Evolutionary conservation across 1,140 invertebrate genomes (phyloP).

Genomic region (Lucilia sericata): DNA sequence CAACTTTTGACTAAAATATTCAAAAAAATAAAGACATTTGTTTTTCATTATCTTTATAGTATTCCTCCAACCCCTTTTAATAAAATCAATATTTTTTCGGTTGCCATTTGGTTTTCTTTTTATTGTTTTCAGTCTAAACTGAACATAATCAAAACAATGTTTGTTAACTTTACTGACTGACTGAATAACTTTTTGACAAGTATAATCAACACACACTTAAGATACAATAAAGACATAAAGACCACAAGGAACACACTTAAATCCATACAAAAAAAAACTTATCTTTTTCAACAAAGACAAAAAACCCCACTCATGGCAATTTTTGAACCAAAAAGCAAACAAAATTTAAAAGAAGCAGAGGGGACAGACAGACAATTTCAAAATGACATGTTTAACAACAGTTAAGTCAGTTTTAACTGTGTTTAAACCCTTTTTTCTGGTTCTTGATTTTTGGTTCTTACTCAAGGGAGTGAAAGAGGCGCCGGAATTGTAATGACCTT

Average conservation of each 20-base stretch:
- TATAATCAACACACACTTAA: conserved; percentile 16
- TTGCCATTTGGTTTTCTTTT: background rate
- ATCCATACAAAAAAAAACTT: background rate
- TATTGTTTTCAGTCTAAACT: background rate
- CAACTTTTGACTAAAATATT: no score
- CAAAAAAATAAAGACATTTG: no score
- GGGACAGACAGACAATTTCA: background rate
- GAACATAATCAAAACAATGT: conserved; percentile 7
- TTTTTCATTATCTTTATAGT: no score
- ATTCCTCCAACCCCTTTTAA: no score
- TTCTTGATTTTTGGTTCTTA: background rate
- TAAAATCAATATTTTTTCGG: background rate
- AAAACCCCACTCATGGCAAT: background rate
- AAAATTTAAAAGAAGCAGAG: background rate
- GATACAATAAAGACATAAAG: conserved; percentile 15
- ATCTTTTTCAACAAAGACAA: background rate
- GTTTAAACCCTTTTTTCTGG: background rate
- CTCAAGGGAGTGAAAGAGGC: background rate
- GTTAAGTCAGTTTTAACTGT: background rate
- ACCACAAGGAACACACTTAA: background rate
- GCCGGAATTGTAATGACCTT: background rate
- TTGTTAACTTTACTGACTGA: background rate
- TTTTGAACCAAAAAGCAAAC: background rate
- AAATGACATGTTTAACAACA: conserved; percentile 23
- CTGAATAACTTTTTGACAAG: background rate